Conservation (phyloP, 2,888 invertebrate species). For the Xestobium rufovillosum region DNA sequence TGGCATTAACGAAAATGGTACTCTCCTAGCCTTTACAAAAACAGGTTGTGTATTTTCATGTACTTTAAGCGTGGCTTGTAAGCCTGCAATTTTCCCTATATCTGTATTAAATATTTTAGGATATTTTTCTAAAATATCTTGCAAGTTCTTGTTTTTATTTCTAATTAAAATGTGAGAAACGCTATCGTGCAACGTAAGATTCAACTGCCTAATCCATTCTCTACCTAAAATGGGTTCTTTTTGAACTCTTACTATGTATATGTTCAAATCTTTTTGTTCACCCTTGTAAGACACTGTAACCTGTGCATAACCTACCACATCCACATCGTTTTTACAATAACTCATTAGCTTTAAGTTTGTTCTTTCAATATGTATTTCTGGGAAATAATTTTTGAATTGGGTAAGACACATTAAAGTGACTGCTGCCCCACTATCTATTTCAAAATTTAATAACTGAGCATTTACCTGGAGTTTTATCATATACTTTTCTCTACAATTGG, state of each 20-base stretch:
- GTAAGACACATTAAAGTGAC: background rate
- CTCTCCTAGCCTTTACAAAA: conserved; percentile 15
- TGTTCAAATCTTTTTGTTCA: background rate
- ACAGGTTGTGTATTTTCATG: background rate
- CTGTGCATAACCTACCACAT: background rate
- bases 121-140: background rate
- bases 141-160: background rate
- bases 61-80: background rate
- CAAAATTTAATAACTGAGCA: background rate
- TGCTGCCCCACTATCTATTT: conserved; percentile 1
- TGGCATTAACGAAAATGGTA: conserved; percentile 11
- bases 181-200: conserved; percentile 12
- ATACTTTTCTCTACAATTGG: no score
- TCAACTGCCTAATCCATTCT: conserved; percentile 25
- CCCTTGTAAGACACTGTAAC: background rate
- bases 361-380: background rate
- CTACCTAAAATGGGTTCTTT: conserved; percentile 24
- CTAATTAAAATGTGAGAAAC: background rate
- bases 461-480: conserved; percentile 1
- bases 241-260: background rate
- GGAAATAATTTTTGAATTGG: background rate
- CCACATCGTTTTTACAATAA: background rate
- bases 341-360: background rate
- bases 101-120: background rate
- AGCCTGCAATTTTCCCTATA: conserved; percentile 1